These are phyloP conservation scores for Botia almorhae DNA, from an alignment of 2,797 vertebrate species.

Conservation along the genomic window DNA sequence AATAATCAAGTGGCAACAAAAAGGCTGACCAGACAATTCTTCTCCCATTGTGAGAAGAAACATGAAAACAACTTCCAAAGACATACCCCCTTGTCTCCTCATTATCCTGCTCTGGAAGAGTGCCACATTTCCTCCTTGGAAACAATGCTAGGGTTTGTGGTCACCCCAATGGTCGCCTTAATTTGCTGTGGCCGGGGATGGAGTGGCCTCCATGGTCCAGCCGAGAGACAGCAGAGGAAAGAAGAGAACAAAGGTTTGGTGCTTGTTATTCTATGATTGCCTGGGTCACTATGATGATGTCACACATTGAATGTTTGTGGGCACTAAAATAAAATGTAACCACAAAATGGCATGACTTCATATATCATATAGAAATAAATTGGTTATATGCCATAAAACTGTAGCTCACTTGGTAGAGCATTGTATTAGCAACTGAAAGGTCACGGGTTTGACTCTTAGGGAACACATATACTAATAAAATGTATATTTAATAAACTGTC, in stretches of 20 bases:
- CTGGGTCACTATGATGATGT: not conserved
- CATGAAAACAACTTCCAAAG: slow-evolving; percentile 4
- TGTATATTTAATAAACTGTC: too few species aligned
- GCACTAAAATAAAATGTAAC: not conserved
- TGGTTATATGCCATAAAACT: too few species aligned
- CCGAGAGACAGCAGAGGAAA: slow-evolving; percentile 18
- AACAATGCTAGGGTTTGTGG: slow-evolving; percentile 35
- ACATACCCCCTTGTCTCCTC: slow-evolving; percentile 44
- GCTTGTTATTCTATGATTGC: not conserved
- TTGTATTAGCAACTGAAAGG: too few species aligned
- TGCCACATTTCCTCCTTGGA: not conserved
- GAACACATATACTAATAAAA: too few species aligned
- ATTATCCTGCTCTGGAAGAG: slow-evolving; percentile 40
- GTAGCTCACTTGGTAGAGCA: too few species aligned
- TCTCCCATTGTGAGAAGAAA: slow-evolving; percentile 9
- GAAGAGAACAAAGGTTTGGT: slow-evolving; percentile 1
- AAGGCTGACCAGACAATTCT: slow-evolving; percentile 5
- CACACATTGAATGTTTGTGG: not conserved
- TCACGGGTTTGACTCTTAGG: too few species aligned
- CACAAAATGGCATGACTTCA: too few species aligned
- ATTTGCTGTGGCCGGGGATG: slow-evolving; percentile 37
- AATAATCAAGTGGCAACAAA: slow-evolving; percentile 13
- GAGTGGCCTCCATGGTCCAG: slow-evolving; percentile 4
- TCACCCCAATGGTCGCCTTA: slow-evolving; percentile 34
- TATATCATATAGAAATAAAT: too few species aligned